Evolutionary conservation across 2,888 invertebrate genomes (phyloP), one percentile per base, ranked within the genome.

Genomic region (Lymantria monacha): DNA sequence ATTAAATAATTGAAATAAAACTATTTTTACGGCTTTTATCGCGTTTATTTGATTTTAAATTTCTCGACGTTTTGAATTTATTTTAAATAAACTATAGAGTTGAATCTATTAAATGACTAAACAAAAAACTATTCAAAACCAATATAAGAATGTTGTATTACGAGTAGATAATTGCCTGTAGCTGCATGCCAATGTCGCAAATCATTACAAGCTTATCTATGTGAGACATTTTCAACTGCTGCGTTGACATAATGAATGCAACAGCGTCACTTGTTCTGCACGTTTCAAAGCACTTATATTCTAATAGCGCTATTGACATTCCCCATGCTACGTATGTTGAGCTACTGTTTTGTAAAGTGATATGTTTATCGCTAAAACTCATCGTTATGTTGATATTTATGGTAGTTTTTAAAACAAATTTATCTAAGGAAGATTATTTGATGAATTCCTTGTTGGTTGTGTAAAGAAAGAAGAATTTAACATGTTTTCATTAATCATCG

Each of bases 121-220:
- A 33, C 13, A 41, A 14, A 41, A 13, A 15, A 9, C 41, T 14
- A 9, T 41, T 41, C 1, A 31, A 44, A 30, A 31, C 11, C 57
- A 56, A 53, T 49, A 2, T 22, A 3, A 22, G 2, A 22, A 38
- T 5, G 9, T 33, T 33, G 33, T 33, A 10, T 30, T 30, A 5
- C 5, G 30, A 30, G n/a, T 30, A 7, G 5, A 10, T 33, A 33
- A 33, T 33, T 33, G 7, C 74, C 74, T 72, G 3, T 22, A 22
- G 22, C 69, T 44, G 59, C 55, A 70, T 73, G 63, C 68, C 70
- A 53, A 55, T 59, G 64, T 72, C 59, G 76, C 80, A 69, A 80
- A 79, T 79, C 71, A 74, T 68, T 48, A 37, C 30, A 47, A 22
- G 49, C 51, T 69, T 74, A 69, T 72, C 67, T 52, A 9, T 15